A percentile compares a stretch with the other conserved stretches of the same genome.
phyloP scores from a whole-genome alignment of 2,113 vertebrate species.

The Charadrius vociferus region DNA sequence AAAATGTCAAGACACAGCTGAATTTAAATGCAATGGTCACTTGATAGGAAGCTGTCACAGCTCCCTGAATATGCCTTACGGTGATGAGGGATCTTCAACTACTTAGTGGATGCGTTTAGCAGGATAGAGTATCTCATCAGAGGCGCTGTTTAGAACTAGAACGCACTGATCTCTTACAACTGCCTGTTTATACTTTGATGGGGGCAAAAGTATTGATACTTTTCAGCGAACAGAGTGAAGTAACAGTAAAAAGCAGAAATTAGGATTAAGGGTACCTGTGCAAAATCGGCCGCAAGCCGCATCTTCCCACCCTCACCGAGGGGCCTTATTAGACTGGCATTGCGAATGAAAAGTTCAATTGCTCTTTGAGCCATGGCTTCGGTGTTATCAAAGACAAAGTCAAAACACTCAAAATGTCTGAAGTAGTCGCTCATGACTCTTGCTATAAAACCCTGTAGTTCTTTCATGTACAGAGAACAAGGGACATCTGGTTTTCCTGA shows the following conservation, averaged over 20 bases:
- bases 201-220: neutral
- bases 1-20: neutral
- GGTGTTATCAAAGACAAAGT: constrained; percentile 92
- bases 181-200: neutral
- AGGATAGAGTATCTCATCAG: neutral
- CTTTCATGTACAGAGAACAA: constrained; percentile 98
- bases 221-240: neutral
- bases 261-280: constrained; percentile 81
- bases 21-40: neutral
- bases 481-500: constrained; percentile 87
- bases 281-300: constrained; percentile 93
- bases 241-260: neutral
- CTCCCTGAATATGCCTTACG: neutral
- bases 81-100: neutral
- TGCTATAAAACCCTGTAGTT: constrained; percentile 93
- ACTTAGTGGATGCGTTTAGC: neutral
- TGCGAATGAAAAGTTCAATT: constrained; percentile 90
- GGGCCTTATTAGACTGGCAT: constrained; percentile 89
- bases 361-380: constrained; percentile 89
- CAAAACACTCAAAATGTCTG: constrained; percentile 88
- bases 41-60: neutral
- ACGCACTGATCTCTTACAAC: neutral
- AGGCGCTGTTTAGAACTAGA: neutral
- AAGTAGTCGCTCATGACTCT: constrained; percentile 95
- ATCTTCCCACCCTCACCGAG: constrained; percentile 95